phyloP scores from a whole-genome alignment of 2,113 vertebrate genomes.

The Ursus arctos region DNA sequence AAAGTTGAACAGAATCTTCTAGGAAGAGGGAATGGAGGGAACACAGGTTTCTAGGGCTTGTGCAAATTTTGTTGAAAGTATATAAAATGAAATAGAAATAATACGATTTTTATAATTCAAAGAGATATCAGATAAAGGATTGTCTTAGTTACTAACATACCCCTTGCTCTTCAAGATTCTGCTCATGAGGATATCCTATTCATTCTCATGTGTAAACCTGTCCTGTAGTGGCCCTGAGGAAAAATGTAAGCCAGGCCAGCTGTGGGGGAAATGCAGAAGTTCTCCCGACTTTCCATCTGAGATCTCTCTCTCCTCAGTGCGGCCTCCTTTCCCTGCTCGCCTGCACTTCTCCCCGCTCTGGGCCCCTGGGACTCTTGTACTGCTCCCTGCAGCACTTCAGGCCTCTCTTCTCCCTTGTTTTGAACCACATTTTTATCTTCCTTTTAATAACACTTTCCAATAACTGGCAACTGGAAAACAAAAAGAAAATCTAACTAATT shows the following conservation, averaged over 20 bases:
- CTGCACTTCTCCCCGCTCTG: not conserved
- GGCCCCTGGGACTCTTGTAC: not conserved
- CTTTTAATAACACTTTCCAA: constrained; percentile 36
- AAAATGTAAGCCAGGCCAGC: not conserved
- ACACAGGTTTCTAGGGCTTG: not conserved
- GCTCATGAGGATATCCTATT: not conserved
- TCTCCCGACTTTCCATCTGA: not conserved
- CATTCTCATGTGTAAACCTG: not conserved
- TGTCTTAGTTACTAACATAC: not conserved
- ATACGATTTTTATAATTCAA: not conserved
- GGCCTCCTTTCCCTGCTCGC: not conserved
- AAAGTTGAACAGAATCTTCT: not conserved
- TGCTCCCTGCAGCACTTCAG: not conserved
- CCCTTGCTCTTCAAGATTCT: not conserved
- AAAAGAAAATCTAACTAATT: constrained; percentile 32
- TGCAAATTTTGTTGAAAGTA: not conserved
- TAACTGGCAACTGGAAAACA: not conserved
- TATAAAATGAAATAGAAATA: not conserved
- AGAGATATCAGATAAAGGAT: not conserved
- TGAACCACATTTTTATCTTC: not conserved
- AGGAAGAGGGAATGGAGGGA: not conserved
- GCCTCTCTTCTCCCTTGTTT: not conserved
- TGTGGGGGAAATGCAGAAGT: not conserved
- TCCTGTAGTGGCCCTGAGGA: not conserved
- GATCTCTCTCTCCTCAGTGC: not conserved